Evolutionary conservation across 2,113 vertebrate genomes (phyloP).

Genomic region (Aldabrachelys gigantea): DNA sequence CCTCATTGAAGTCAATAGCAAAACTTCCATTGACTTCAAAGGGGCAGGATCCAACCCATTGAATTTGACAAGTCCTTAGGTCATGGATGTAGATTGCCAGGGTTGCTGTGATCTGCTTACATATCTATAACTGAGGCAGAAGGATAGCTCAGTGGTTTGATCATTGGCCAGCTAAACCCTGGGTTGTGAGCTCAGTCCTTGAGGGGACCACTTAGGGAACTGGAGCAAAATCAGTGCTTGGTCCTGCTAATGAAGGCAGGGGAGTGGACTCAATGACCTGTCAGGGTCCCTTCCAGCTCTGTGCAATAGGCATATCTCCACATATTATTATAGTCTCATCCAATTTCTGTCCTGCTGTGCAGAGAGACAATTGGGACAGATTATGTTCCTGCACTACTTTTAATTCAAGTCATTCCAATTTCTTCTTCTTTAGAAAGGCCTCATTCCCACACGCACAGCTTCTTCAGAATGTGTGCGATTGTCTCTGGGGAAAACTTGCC

Average conservation of each 20-base stretch:
- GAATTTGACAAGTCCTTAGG: not conserved
- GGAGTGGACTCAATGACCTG: too few relatives aligned
- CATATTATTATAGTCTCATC: not conserved
- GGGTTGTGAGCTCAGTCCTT: too few relatives aligned
- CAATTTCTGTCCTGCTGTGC: not conserved
- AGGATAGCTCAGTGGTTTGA: too few relatives aligned
- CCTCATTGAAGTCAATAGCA: not conserved
- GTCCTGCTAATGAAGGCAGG: too few relatives aligned
- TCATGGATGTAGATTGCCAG: not conserved
- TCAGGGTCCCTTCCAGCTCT: too few relatives aligned
- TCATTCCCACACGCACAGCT: not conserved
- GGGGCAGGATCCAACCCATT: not conserved
- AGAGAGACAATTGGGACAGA: not conserved
- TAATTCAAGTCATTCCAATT: not conserved
- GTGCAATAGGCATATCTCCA: too few relatives aligned
- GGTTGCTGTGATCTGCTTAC: not conserved
- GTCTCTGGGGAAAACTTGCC: not conserved
- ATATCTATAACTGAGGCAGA: fast-evolving
- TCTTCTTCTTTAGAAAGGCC: not conserved
- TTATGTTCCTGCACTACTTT: not conserved
- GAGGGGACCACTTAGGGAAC: too few relatives aligned
- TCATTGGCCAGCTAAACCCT: too few relatives aligned
- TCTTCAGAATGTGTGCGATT: not conserved
- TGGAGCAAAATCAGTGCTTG: too few relatives aligned
- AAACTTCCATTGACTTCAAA: not conserved